Conservation (phyloP, 2,888 invertebrate genomes). For the Amiota minor region DNA sequence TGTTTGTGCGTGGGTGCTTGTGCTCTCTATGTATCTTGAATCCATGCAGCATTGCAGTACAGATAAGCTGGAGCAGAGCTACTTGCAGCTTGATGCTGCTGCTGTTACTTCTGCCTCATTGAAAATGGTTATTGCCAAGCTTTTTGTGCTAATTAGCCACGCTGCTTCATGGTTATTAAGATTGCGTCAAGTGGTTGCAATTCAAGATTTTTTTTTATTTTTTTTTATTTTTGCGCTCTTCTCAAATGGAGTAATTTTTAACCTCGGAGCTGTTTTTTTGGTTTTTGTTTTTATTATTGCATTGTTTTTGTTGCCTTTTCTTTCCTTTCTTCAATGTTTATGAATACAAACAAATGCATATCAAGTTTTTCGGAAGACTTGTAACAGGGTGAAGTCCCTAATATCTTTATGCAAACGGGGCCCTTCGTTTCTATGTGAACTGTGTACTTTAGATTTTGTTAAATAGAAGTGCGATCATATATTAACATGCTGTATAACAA, state of each 20-base stretch:
- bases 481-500: no score
- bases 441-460: no score
- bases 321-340: background rate
- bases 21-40: background rate
- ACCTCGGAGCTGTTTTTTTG: slow-evolving; percentile 34
- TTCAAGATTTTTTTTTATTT: slow-evolving; percentile 29
- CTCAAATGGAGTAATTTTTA: slow-evolving; percentile 39
- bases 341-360: background rate
- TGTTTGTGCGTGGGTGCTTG: slow-evolving; percentile 1
- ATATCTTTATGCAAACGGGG: no score
- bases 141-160: slow-evolving; percentile 72
- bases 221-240: slow-evolving; percentile 35
- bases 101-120: slow-evolving; percentile 61
- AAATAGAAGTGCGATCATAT: no score
- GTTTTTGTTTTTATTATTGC: slow-evolving; percentile 42
- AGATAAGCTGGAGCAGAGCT: slow-evolving; percentile 17
- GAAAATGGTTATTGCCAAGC: slow-evolving; percentile 72
- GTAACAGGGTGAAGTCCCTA: no score
- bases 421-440: no score
- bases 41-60: background rate
- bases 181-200: slow-evolving; percentile 67
- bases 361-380: no score
- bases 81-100: slow-evolving; percentile 16
- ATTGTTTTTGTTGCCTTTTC: slow-evolving; percentile 2
- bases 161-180: slow-evolving; percentile 72